Percentiles rank a stretch among this genome's conserved stretches.
Evolutionary conservation across 2,888 invertebrate species (phyloP).

Genomic region (Erpobdella octoculata): DNA sequence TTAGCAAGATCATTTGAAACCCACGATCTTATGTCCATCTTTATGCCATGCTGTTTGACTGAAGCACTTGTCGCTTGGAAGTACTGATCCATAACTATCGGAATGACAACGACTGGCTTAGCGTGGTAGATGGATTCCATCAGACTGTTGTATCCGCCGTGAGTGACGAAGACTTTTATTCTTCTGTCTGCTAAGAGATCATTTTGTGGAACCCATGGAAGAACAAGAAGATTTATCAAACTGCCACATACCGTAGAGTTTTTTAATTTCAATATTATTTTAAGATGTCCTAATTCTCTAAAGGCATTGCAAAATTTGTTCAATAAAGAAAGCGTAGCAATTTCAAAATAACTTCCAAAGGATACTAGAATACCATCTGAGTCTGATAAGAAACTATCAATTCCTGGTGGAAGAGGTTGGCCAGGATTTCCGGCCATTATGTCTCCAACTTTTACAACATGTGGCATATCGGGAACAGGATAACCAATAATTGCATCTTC

Average conservation of each 20-base stretch:
- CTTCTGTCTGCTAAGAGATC: conserved; percentile 29
- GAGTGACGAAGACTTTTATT: conserved; percentile 25
- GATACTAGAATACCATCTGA: conserved; percentile 22
- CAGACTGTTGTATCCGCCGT: conserved; percentile 29
- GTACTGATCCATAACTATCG: conserved; percentile 26
- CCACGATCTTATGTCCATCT: conserved; percentile 28
- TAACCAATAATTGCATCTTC: conserved; percentile 23
- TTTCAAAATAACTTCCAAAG: conserved; percentile 31
- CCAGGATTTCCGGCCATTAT: conserved; percentile 15
- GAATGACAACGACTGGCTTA: conserved; percentile 29
- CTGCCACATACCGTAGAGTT: background rate
- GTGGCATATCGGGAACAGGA: conserved; percentile 26
- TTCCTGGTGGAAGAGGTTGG: conserved; percentile 6
- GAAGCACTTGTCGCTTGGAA: conserved; percentile 11
- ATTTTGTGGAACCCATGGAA: conserved; percentile 32
- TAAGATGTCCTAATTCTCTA: background rate
- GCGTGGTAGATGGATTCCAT: conserved; percentile 29
- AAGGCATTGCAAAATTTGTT: conserved; percentile 30
- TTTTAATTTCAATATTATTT: conserved; percentile 24
- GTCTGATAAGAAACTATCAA: conserved; percentile 14
- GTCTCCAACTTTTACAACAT: conserved; percentile 22
- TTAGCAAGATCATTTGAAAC: conserved; percentile 15
- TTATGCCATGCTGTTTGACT: conserved; percentile 25
- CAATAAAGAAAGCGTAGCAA: background rate
- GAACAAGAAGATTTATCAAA: conserved; percentile 7